Base-by-base conservation (phyloP, 1,140 invertebrate species). In the Protaetia brevitarsis region DNA sequence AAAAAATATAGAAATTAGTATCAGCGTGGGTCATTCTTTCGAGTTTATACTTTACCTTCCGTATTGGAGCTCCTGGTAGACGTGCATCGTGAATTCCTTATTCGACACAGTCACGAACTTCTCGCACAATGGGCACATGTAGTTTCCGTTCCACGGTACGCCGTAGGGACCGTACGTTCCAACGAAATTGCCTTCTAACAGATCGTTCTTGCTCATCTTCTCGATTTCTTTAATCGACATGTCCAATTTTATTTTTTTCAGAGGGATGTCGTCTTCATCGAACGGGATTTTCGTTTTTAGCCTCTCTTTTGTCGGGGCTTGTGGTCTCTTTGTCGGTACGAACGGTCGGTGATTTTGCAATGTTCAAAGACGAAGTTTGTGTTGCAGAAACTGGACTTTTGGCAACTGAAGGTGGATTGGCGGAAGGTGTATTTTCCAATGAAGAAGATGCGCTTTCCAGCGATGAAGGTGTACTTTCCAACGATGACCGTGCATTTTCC, bases 11-110 rank as follows among this genome's bases (percentile, higher is more conserved):
- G 16, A 19, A 36, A 34, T 19, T 11, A 63, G 6, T 23, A 41
- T 16, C 7, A 41, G 19, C 6, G 2, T n/a, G 36, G 6, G 26
- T 26, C 45, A n/a, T n/a, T n/a, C 8, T 10, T 10, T 61, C 29
- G 34, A 29, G 8, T 16, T 61, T n/a, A 58, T 36, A 34, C 63
- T 68, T 73, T 72, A 82, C 80, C 79, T 82, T 11, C 76, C 72
- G 68, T 85, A 85, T 23, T 82, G 79, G 2, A 85, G 68, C 68
- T 86, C 85, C 21, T 82, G 78, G 60, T 79, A 86, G 23, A 87
- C 67, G 73, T 87, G 85, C 66, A 83, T 79, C 10, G 79, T 74
- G 66, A 86, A 80, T 30, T 84, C 81, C 3, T 79, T 73, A n/a
- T 80, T 78, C 30, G 81, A 80, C 19, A 78, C 83, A 0, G 82